phyloP scores from a whole-genome alignment of 2,888 invertebrate genomes.

The Spisula subtruncata region DNA sequence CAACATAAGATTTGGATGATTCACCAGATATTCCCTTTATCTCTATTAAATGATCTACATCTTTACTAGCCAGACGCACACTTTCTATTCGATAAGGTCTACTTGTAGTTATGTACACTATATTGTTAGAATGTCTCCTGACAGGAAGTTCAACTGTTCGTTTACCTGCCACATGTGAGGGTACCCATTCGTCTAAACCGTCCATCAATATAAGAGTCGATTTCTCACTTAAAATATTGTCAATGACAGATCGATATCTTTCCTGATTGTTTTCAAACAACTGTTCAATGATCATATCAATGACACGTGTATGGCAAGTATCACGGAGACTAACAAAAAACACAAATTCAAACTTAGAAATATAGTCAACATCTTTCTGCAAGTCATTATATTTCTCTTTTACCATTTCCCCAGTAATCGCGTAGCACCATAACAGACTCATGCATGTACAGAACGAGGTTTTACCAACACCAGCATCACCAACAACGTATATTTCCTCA shows the following conservation, averaged over 20 bases:
- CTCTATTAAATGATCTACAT: not conserved
- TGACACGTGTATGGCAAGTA: not conserved
- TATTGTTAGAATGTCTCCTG: not conserved
- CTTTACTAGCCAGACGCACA: not conserved
- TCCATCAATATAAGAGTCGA: not conserved
- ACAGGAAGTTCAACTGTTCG: not conserved
- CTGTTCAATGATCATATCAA: not conserved
- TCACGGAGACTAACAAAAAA: not conserved
- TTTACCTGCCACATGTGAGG: not conserved
- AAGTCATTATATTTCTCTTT: not conserved
- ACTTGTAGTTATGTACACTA: not conserved
- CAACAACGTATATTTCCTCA: not conserved
- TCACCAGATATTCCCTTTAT: not conserved
- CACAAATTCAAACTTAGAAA: not conserved
- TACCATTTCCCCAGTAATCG: not conserved
- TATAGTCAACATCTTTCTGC: not conserved
- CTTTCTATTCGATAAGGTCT: not conserved
- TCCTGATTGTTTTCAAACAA: not conserved
- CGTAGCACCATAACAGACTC: not conserved
- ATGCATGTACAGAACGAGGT: not conserved
- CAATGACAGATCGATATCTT: not conserved
- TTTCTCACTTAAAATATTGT: slow-evolving; percentile 34
- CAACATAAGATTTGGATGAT: not conserved
- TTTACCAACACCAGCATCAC: not conserved
- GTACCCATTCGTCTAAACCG: not conserved